These are phyloP conservation scores for Halcyon smyrnensis DNA, from an alignment of 2,797 vertebrate species.

Conservation along the genomic window DNA sequence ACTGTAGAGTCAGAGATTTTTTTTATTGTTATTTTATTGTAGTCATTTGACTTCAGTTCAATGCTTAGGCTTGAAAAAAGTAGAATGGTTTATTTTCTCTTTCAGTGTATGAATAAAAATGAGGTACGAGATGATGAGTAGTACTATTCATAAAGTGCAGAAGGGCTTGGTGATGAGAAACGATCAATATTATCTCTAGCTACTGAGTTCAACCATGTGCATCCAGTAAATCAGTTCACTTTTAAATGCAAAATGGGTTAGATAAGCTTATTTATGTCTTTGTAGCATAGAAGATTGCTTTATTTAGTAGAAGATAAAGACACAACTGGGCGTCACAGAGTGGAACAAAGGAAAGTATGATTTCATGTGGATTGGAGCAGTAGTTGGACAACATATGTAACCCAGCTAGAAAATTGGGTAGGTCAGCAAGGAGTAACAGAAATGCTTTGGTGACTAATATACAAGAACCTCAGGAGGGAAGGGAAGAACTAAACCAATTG, in stretches of 20 bases:
- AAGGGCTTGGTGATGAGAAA: slow-evolving; percentile 13
- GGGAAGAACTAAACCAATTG: neutral
- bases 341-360: neutral
- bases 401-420: neutral
- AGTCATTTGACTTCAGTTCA: slow-evolving; percentile 17
- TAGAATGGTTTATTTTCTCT: slow-evolving; percentile 34
- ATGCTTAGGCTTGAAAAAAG: neutral
- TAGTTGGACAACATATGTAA: neutral
- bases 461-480: neutral
- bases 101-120: slow-evolving; percentile 24
- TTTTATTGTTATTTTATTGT: neutral
- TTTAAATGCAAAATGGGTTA: neutral
- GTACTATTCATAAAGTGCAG: neutral
- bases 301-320: slow-evolving; percentile 10
- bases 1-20: neutral
- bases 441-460: neutral
- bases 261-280: slow-evolving; percentile 1
- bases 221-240: slow-evolving; percentile 9
- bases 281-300: neutral
- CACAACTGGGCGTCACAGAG: neutral
- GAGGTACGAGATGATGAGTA: neutral
- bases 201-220: neutral
- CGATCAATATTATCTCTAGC: neutral
- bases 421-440: neutral
- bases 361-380: neutral